Evolutionary conservation across 2,888 invertebrate species (phyloP).

Genomic region (Cantharis rustica): DNA sequence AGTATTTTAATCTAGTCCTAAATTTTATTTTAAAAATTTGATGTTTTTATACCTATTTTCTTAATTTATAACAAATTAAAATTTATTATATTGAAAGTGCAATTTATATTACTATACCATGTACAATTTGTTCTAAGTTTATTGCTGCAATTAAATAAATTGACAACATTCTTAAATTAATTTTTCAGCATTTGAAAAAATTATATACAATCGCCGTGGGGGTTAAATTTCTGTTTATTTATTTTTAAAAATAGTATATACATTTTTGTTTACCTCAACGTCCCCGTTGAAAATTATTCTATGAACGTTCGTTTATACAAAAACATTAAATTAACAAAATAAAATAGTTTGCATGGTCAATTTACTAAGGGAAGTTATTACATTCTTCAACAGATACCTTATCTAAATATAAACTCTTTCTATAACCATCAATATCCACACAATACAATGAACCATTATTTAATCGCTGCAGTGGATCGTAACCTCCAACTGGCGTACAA

Average conservation of each 20-base stretch:
- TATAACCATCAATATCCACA: slow-evolving; percentile 66
- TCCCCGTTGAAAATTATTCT: too few species aligned
- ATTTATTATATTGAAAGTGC: background rate
- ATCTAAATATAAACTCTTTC: slow-evolving; percentile 38
- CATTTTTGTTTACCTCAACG: too few species aligned
- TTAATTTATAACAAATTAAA: slow-evolving; percentile 2
- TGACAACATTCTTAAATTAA: background rate
- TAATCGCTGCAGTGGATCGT: slow-evolving; percentile 57
- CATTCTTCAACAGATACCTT: background rate
- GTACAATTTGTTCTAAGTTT: background rate
- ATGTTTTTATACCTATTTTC: slow-evolving; percentile 2
- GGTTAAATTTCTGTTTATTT: too few species aligned
- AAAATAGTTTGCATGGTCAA: background rate
- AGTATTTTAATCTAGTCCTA: slow-evolving; percentile 16
- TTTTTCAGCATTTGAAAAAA: background rate
- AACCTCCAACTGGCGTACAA: slow-evolving; percentile 65
- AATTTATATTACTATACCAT: background rate
- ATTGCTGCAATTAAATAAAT: background rate
- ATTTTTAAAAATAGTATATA: too few species aligned
- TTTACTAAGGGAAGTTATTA: background rate
- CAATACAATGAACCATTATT: slow-evolving; percentile 61
- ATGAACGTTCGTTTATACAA: background rate
- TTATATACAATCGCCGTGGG: background rate
- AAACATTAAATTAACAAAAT: background rate
- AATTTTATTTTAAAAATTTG: background rate